Conservation (phyloP, 2,113 vertebrate genomes). For the Tetraodon nigroviridis region DNA sequence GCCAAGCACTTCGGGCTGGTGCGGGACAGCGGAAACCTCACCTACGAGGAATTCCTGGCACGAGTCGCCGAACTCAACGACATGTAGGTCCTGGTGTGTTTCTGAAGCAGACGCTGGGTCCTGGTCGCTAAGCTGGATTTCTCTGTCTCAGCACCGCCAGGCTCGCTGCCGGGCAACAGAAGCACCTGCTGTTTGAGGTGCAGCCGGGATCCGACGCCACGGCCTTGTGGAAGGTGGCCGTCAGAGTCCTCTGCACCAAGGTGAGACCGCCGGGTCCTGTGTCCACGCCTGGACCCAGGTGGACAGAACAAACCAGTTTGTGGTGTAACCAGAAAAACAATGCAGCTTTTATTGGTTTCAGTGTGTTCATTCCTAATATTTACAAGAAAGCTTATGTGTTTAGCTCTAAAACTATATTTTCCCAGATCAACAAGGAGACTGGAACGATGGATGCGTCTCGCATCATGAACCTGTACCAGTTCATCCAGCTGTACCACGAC, state of each 20-base stretch:
- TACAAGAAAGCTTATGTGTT: too few relatives aligned
- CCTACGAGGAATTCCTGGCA: constrained; percentile 96
- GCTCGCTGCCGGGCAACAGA: constrained; percentile 87
- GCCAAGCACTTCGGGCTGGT: constrained; percentile 85
- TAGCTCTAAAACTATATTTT: not conserved
- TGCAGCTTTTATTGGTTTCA: too few relatives aligned
- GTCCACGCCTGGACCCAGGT: not conserved
- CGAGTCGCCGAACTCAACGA: constrained; percentile 95
- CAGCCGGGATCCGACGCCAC: constrained; percentile 92
- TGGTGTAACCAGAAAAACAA: too few relatives aligned
- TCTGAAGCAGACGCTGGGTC: too few relatives aligned
- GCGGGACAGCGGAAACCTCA: constrained; percentile 90
- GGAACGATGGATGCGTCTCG: constrained; percentile 89
- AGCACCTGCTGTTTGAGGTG: constrained; percentile 95
- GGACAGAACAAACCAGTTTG: not conserved
- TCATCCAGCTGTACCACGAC: constrained; percentile 93
- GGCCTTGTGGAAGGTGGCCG: constrained; percentile 92
- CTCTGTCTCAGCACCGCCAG: constrained; percentile 80
- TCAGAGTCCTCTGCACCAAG: constrained; percentile 93
- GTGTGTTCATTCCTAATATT: too few relatives aligned
- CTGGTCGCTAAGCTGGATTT: not conserved
- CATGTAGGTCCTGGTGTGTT: constrained; percentile 77
- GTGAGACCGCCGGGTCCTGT: constrained; percentile 64
- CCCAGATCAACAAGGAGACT: constrained; percentile 91
- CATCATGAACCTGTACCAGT: constrained; percentile 99